Evolutionary conservation across 2,888 invertebrate species (phyloP), one percentile per base, ranked within the genome.

Genomic region (Tanytarsus gracilentus): DNA sequence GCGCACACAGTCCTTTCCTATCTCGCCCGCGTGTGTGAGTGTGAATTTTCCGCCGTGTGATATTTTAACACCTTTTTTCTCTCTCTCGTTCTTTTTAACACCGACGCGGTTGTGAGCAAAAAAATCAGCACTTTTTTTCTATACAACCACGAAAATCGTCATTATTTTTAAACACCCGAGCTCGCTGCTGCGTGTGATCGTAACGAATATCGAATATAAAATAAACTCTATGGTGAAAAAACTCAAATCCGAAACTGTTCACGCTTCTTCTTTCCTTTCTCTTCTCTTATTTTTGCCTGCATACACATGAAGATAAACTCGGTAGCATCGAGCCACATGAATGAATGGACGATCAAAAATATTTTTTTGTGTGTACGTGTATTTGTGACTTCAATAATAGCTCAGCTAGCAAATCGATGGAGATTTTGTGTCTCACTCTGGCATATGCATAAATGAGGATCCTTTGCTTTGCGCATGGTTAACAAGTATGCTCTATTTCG

Each of bases 11-110:
- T 39, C 40, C 25, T 40, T 11, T 2, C 16, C 21, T n/a, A 16
- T 53, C 36, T 53, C 23, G 9, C 9, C 11, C 36, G 2, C 14
- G 25, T 23, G n/a, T 16, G 36, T 23, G 16, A 36, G 36, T n/a
- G 16, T 36, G 16, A 16, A 36, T 14, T 14, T 14, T 36, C 16
- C 16, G n/a, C 16, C 8, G 16, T 36, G 25, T 55, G 55, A 55
- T 55, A 55, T 55, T 55, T 55, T 55, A 55, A 55, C 55, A 55
- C 55, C 55, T 55, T 55, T 55, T 55, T 55, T 55, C 14, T 48
- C 30, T 58, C 30, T 52, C 30, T 33, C 3, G 8, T 44, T 2
- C 44, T 50, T 50, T 21, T 44, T 48, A 21, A 21, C 55, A 55
- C 55, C 33, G 18, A 40, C 55, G 25, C 48, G 29, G n/a, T 25